Percentiles rank a stretch among this genome's conserved stretches.
Evolutionary conservation across 1,140 invertebrate genomes (phyloP).

Genomic region (Pseudobourletiella spinata): DNA sequence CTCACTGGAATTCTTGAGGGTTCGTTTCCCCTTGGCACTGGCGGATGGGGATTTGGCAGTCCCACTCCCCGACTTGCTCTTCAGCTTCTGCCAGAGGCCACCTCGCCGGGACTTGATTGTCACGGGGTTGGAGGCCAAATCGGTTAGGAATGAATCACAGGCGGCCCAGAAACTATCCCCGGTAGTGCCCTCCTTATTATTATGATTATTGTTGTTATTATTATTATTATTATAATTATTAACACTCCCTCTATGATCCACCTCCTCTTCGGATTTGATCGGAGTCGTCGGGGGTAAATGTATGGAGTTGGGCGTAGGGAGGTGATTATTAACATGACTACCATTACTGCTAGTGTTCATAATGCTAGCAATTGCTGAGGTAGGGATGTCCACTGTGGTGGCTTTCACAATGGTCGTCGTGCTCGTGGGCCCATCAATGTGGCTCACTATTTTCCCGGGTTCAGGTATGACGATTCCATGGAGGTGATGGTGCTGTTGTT

Average conservation of each 20-base stretch:
- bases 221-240: too few relatives aligned
- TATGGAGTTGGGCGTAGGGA: background rate
- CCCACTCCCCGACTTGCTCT: constrained; percentile 18
- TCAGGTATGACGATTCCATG: background rate
- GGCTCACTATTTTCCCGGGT: background rate
- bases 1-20: constrained; percentile 26
- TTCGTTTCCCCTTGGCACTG: constrained; percentile 11
- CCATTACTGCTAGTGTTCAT: too few relatives aligned
- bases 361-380: too few relatives aligned
- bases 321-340: too few relatives aligned
- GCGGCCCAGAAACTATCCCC: constrained; percentile 34
- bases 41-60: background rate
- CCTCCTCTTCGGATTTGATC: background rate
- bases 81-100: constrained; percentile 32
- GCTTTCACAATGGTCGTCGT: background rate
- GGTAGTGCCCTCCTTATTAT: too few relatives aligned
- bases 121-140: constrained; percentile 29
- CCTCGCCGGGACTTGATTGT: constrained; percentile 32
- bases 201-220: too few relatives aligned
- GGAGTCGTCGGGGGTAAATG: background rate
- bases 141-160: constrained; percentile 34
- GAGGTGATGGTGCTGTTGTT: too few relatives aligned
- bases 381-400: background rate
- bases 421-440: background rate
- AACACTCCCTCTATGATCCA: too few relatives aligned